A percentile compares a stretch with the other conserved stretches of the same genome.
Conservation (phyloP, 2,113 vertebrate genomes). For the Salvator merianae region DNA sequence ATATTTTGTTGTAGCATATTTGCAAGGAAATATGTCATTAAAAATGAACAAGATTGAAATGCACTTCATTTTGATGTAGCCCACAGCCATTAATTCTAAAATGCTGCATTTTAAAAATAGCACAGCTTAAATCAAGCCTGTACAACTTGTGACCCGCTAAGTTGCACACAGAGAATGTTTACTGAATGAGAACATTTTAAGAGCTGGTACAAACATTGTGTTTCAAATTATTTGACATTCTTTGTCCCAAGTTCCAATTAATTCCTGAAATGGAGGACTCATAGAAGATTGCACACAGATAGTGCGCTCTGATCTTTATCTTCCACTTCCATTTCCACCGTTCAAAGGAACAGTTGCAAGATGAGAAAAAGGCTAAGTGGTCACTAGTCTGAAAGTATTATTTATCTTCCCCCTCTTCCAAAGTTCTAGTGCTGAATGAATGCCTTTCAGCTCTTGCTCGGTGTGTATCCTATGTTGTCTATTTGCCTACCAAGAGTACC, state of each 20-base stretch:
- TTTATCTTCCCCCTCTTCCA: too few species aligned
- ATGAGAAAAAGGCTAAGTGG: too few species aligned
- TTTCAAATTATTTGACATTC: neutral
- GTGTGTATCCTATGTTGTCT: too few species aligned
- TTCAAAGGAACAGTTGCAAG: too few species aligned
- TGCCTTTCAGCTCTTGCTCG: too few species aligned
- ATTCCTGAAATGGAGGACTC: neutral
- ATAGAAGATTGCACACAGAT: neutral
- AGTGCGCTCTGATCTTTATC: too few species aligned
- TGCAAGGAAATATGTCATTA: neutral
- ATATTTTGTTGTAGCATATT: neutral
- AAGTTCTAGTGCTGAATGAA: too few species aligned
- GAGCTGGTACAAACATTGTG: neutral
- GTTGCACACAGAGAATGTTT: neutral
- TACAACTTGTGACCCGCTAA: neutral
- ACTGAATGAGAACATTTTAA: neutral
- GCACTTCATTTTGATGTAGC: neutral
- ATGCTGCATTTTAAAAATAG: neutral
- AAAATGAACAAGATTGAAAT: neutral
- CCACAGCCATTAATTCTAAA: neutral
- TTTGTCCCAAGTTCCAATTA: neutral
- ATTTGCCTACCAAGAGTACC: too few species aligned
- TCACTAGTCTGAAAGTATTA: too few species aligned
- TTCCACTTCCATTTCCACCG: too few species aligned
- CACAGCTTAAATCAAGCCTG: neutral